Evolutionary conservation across 35 echinoderm and acorn worm species (phyloP).

Genomic region (Apostichopus californicus): DNA sequence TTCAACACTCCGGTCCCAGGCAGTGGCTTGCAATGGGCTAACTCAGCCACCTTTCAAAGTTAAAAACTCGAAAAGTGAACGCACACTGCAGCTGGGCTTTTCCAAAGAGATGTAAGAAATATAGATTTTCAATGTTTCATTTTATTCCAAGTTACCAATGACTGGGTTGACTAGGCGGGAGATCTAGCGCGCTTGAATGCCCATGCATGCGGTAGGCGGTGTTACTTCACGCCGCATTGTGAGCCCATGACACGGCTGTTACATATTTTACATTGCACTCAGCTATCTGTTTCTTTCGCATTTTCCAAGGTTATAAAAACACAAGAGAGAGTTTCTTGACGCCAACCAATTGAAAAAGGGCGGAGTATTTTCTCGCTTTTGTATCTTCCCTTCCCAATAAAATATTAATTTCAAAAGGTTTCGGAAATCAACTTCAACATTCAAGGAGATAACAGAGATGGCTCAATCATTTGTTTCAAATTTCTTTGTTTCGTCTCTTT

Average conservation of each 20-base stretch:
- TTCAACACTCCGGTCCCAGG: slow-evolving; percentile 20
- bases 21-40: slow-evolving; percentile 8
- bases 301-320: slow-evolving; percentile 56
- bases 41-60: slow-evolving; percentile 55
- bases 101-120: slow-evolving; percentile 15
- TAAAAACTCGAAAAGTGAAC: slow-evolving; percentile 56
- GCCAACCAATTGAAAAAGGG: slow-evolving; percentile 51
- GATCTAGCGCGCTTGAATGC: slow-evolving; percentile 51
- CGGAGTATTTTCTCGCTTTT: slow-evolving; percentile 29
- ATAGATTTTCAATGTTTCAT: slow-evolving; percentile 46
- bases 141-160: slow-evolving; percentile 23
- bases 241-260: slow-evolving; percentile 51
- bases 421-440: slow-evolving; percentile 38
- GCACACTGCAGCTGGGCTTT: slow-evolving; percentile 52
- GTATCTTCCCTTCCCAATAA: slow-evolving; percentile 20
- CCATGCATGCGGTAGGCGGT: slow-evolving; percentile 50
- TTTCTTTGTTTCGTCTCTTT: slow-evolving; percentile 1
- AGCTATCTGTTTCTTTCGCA: slow-evolving; percentile 44
- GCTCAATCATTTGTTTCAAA: slow-evolving; percentile 34
- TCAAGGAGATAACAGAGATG: slow-evolving; percentile 27
- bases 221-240: slow-evolving; percentile 43
- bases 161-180: slow-evolving; percentile 27
- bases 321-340: slow-evolving; percentile 45
- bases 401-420: slow-evolving; percentile 4
- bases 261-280: slow-evolving; percentile 33